These are phyloP conservation scores for Arenaria interpres DNA, from an alignment of 2,113 vertebrate genomes.

Conservation along the genomic window DNA sequence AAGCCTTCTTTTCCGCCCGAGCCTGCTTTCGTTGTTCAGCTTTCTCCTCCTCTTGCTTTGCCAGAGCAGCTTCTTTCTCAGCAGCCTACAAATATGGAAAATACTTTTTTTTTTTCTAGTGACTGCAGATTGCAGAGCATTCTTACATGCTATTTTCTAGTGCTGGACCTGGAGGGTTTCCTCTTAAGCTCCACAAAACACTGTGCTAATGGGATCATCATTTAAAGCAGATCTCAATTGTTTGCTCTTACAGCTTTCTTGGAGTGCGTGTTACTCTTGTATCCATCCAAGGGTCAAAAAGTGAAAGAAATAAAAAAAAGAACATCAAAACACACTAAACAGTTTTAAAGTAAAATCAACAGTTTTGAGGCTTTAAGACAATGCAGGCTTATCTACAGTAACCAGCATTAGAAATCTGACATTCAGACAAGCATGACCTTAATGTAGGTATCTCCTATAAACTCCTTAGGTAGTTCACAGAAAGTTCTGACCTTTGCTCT, in stretches of 20 bases:
- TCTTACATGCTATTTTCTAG: background rate
- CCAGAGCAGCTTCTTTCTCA: slow-evolving; percentile 86
- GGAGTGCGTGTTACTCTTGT: background rate
- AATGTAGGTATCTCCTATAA: background rate
- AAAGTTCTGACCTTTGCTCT: slow-evolving; percentile 82
- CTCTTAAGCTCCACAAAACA: background rate
- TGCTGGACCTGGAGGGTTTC: background rate
- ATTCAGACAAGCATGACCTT: background rate
- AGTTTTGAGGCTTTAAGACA: background rate
- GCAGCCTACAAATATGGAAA: slow-evolving; percentile 75
- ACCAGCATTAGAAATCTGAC: background rate
- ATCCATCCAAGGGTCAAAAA: background rate
- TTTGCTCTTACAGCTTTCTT: background rate
- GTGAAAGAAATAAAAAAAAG: background rate
- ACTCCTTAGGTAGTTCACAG: background rate
- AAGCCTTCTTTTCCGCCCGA: slow-evolving; percentile 85
- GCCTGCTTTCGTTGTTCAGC: slow-evolving; percentile 81
- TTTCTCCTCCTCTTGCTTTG: slow-evolving; percentile 86
- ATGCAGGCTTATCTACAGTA: background rate
- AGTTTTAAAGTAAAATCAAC: background rate
- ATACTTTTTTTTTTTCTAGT: no score
- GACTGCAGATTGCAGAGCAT: background rate
- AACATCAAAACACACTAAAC: background rate
- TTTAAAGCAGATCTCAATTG: background rate
- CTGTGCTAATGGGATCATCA: background rate